phyloP scores from a whole-genome alignment of 1,140 invertebrate genomes.

The Sinonovacula constricta region DNA sequence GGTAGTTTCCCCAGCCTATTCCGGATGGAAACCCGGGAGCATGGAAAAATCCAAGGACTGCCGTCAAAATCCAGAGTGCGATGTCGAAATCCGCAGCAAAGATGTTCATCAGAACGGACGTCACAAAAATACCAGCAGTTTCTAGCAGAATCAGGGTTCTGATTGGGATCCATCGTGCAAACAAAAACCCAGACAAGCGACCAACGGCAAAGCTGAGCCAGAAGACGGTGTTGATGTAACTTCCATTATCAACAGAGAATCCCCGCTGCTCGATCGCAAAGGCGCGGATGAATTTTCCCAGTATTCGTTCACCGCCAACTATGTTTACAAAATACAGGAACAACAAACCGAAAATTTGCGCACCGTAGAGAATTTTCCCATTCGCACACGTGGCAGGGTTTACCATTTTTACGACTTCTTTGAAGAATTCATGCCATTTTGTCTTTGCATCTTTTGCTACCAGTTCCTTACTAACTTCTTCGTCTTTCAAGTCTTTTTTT shows the following conservation, averaged over 20 bases:
- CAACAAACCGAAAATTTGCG: constrained; percentile 55
- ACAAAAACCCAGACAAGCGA: constrained; percentile 57
- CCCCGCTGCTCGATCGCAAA: constrained; percentile 59
- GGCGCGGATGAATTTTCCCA: constrained; percentile 64
- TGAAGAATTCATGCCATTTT: not conserved
- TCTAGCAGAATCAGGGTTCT: constrained; percentile 60
- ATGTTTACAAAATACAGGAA: constrained; percentile 61
- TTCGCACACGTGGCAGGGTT: constrained; percentile 59
- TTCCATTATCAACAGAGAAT: constrained; percentile 55
- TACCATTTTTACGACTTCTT: constrained; percentile 37
- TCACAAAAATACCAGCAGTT: constrained; percentile 46
- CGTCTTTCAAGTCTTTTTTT: not conserved
- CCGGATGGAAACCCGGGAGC: constrained; percentile 59
- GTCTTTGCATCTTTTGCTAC: not conserved
- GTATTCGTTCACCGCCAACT: constrained; percentile 60
- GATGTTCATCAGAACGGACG: constrained; percentile 51
- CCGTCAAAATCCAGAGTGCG: constrained; percentile 54
- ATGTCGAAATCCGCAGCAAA: constrained; percentile 48
- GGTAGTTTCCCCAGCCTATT: constrained; percentile 59
- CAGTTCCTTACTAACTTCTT: not conserved
- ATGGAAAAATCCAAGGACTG: constrained; percentile 55
- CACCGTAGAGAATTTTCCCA: constrained; percentile 54
- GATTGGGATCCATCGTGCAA: constrained; percentile 58
- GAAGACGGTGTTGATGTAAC: constrained; percentile 60
- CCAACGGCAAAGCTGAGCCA: constrained; percentile 65